Evolutionary conservation across 37 sponge, comb jelly and placozoan genomes (phyloP), one percentile per base, ranked within the genome.

Genomic region (Geodia barretti): DNA sequence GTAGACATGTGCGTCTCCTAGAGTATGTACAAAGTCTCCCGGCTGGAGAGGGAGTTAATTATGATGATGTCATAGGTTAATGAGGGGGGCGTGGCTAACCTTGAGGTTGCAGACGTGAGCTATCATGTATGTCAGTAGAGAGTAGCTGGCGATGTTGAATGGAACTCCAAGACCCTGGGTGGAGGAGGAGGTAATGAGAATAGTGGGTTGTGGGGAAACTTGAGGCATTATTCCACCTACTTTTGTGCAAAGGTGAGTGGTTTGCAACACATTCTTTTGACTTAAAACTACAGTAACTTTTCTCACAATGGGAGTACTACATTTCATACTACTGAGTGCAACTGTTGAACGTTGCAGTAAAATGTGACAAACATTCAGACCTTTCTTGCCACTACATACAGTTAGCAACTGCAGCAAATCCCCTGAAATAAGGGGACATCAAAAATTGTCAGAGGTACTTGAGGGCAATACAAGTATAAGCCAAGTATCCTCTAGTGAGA

Each of bases 111-210:
- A 96, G 47, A 96, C 81, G 70, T 96, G 94, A 37, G 99, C 99
- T 62, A 98, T 91, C 99, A 98, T 98, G 84, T 96, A 92, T 17
- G 99, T 96, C 29, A 96, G 91, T 17, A 96, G 82, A 42, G 99
- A 82, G 66, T 96, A 96, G 84, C 95, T 94, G 31, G 99, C 99
- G 66, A 98, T 96, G 75, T 98, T 98, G 92, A 98, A 98, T 0
- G 99, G 99, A 3, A 98, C 96, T 43, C 99, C 99, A 26, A 98
- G 78, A 63, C 99, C 99, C 96, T 95, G 66, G 54, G 14, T 47
- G 54, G 54, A 47, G 54, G 54, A 47, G 54, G 54, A 14, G 14
- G 54, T 7, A 47, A n/a, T n/a, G 54, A 47, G 54, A 14, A 14
- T 7, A 47, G 54, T 7, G 14, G 54, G 54, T 7, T 17, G 54